phyloP scores from a whole-genome alignment of 2,888 invertebrate genomes.

The Ormyrus thymus region DNA sequence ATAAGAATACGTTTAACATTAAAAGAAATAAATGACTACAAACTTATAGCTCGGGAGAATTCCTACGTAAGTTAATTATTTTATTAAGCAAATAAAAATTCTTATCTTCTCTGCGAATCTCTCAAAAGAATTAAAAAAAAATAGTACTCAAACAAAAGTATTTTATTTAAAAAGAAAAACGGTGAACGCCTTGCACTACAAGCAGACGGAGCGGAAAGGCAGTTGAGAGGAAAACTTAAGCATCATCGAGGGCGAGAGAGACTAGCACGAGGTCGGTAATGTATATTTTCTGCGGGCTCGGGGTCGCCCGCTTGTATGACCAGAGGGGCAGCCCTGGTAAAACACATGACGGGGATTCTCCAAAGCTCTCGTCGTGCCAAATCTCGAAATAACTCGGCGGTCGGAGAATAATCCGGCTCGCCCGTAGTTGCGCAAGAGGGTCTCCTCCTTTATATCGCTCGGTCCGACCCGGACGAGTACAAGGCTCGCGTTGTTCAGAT shows the following conservation, averaged over 20 bases:
- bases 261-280: constrained; percentile 27
- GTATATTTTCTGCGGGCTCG: constrained; percentile 16
- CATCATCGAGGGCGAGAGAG: background rate
- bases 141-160: too few relatives aligned
- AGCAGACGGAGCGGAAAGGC: too few relatives aligned
- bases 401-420: background rate
- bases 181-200: too few relatives aligned
- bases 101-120: too few relatives aligned
- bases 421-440: constrained; percentile 52
- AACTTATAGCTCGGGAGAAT: too few relatives aligned
- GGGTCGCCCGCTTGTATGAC: constrained; percentile 44
- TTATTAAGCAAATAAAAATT: too few relatives aligned
- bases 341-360: constrained; percentile 55
- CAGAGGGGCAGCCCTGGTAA: constrained; percentile 33
- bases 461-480: constrained; percentile 10
- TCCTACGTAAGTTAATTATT: too few relatives aligned
- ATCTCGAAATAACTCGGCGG: constrained; percentile 60
- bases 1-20: too few relatives aligned
- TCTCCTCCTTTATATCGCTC: constrained; percentile 20
- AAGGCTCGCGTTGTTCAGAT: constrained; percentile 53
- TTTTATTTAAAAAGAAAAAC: too few relatives aligned
- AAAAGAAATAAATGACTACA: too few relatives aligned
- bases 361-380: constrained; percentile 56
- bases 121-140: too few relatives aligned
- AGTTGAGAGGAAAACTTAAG: too few relatives aligned